phyloP scores from a whole-genome alignment of 2,113 vertebrate species.

The Charina bottae region DNA sequence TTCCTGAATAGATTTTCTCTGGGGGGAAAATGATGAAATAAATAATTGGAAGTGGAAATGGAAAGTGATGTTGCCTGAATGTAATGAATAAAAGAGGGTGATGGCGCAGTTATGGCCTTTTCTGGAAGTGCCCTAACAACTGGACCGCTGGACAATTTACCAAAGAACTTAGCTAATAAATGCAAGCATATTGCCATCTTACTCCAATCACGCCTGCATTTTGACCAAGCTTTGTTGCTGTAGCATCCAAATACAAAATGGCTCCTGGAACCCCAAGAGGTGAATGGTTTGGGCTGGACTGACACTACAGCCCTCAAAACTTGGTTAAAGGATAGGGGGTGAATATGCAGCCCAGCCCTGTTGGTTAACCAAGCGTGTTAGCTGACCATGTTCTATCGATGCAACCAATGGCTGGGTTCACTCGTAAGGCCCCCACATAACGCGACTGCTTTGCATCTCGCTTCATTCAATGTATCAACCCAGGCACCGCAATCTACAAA shows the following conservation, averaged over 20 bases:
- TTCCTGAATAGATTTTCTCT: neutral
- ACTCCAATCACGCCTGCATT: neutral
- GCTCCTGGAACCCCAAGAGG: neutral
- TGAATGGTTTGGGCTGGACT: neutral
- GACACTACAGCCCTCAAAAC: neutral
- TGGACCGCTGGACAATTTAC: neutral
- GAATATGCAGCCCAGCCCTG: neutral
- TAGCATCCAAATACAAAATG: neutral
- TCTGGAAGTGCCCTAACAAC: neutral
- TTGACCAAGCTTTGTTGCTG: neutral
- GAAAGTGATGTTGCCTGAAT: neutral
- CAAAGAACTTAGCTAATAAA: neutral
- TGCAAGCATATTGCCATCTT: neutral
- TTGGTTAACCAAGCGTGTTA: neutral
- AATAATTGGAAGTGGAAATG: neutral
- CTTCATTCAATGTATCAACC: neutral
- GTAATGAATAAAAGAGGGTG: neutral
- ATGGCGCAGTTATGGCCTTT: neutral
- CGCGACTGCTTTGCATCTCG: neutral
- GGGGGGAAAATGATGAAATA: neutral
- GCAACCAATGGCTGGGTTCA: neutral
- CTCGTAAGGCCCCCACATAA: neutral
- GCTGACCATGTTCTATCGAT: neutral
- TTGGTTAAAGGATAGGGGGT: neutral
- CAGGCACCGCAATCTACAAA: neutral